Percentiles rank a stretch among this genome's conserved stretches.
Evolutionary conservation across 1,140 invertebrate genomes (phyloP).

Genomic region (Heliothis subflexa): DNA sequence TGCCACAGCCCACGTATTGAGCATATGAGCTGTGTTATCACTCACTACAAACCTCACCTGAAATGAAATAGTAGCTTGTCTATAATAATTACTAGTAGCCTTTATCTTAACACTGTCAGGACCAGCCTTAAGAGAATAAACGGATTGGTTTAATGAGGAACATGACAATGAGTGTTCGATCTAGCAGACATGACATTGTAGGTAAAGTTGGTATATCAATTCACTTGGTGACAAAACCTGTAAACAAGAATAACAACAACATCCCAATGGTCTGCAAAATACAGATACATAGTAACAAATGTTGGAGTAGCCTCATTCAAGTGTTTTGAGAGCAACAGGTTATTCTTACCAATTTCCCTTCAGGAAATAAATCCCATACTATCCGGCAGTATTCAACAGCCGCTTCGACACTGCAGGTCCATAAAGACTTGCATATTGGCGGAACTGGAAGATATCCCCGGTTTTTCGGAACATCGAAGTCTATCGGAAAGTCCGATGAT

Average conservation of each 20-base stretch:
- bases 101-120: neutral
- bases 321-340: neutral
- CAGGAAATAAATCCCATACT: constrained; percentile 98
- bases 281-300: no score
- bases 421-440: constrained; percentile 95
- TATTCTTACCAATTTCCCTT: constrained; percentile 91
- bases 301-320: neutral
- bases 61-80: constrained; percentile 62
- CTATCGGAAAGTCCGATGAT: constrained; percentile 94
- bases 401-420: constrained; percentile 98
- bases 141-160: no score
- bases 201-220: no score
- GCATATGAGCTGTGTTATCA: constrained; percentile 91
- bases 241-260: no score
- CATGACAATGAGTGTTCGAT: no score
- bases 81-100: neutral
- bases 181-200: no score
- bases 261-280: no score
- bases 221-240: no score
- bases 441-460: constrained; percentile 89
- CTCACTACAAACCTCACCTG: constrained; percentile 94
- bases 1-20: constrained; percentile 92
- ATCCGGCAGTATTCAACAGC: constrained; percentile 98
- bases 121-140: no score
- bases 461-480: constrained; percentile 94